These are phyloP conservation scores for Catamblyrhynchus diadema DNA, from an alignment of 2,797 vertebrate species.

Conservation along the genomic window DNA sequence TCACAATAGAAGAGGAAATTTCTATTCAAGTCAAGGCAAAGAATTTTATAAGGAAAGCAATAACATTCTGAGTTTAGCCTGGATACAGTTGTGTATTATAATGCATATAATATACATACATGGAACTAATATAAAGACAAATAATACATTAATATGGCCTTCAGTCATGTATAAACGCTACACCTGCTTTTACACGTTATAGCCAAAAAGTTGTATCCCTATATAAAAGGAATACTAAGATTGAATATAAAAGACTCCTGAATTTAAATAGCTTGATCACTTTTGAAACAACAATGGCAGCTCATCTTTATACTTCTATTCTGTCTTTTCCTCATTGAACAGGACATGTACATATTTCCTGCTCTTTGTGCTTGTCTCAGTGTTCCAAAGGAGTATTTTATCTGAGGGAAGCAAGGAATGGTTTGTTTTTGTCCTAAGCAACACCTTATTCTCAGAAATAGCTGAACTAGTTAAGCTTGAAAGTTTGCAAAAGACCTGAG, in stretches of 20 bases:
- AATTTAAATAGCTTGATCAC: neutral
- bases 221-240: neutral
- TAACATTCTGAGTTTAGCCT: neutral
- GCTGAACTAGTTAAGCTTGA: neutral
- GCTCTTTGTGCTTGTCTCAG: neutral
- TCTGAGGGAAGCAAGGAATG: neutral
- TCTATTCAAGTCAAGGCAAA: neutral
- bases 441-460: neutral
- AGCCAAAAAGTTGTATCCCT: neutral
- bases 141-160: neutral
- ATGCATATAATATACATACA: neutral
- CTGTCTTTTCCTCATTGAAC: neutral
- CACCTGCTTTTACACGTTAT: neutral
- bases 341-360: neutral
- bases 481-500: neutral
- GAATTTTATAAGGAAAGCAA: neutral
- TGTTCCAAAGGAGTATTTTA: neutral
- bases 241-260: neutral
- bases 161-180: rapidly evolving
- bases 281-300: neutral
- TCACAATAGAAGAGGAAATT: neutral
- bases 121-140: neutral
- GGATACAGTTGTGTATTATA: neutral
- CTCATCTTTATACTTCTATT: neutral
- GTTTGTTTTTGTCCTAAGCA: neutral